These are phyloP conservation scores for Saccostrea glomerata DNA, from an alignment of 1,140 invertebrate species.

Conservation along the genomic window DNA sequence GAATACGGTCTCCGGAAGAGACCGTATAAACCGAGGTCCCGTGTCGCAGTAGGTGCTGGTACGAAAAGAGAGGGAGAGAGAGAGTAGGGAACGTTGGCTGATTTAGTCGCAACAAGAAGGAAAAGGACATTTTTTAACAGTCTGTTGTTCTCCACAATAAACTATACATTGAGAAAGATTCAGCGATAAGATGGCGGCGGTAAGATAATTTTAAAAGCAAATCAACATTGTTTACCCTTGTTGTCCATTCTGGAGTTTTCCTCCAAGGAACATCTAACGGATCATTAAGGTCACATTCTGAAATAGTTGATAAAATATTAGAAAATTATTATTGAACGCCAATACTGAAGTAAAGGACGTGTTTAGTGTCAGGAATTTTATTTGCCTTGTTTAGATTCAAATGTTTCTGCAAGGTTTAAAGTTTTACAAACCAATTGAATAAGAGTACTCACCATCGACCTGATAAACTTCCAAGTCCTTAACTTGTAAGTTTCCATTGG, in stretches of 20 bases:
- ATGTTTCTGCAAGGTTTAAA: neutral
- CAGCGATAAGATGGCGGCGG: too few species aligned
- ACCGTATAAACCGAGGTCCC: too few species aligned
- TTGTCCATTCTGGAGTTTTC: slow-evolving; percentile 20
- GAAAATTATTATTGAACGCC: neutral
- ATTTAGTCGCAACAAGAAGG: too few species aligned
- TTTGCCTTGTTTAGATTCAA: too few species aligned
- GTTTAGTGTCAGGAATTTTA: neutral
- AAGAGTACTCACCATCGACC: slow-evolving; percentile 43
- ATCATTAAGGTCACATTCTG: slow-evolving; percentile 18
- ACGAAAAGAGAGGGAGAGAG: too few species aligned
- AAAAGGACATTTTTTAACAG: too few species aligned
- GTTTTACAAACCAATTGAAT: neutral
- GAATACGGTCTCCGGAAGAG: too few species aligned
- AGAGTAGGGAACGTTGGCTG: too few species aligned
- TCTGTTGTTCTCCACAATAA: too few species aligned
- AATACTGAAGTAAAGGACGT: neutral
- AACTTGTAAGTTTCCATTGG: slow-evolving; percentile 46
- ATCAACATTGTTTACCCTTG: slow-evolving; percentile 1
- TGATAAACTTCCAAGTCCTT: slow-evolving; percentile 56
- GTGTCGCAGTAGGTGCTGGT: too few species aligned
- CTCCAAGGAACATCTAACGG: slow-evolving; percentile 36
- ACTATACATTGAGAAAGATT: too few species aligned
- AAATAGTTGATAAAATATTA: neutral
- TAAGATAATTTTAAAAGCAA: neutral